Evolutionary conservation across 1,140 invertebrate species (phyloP).

Genomic region (Mactra quadrangularis): DNA sequence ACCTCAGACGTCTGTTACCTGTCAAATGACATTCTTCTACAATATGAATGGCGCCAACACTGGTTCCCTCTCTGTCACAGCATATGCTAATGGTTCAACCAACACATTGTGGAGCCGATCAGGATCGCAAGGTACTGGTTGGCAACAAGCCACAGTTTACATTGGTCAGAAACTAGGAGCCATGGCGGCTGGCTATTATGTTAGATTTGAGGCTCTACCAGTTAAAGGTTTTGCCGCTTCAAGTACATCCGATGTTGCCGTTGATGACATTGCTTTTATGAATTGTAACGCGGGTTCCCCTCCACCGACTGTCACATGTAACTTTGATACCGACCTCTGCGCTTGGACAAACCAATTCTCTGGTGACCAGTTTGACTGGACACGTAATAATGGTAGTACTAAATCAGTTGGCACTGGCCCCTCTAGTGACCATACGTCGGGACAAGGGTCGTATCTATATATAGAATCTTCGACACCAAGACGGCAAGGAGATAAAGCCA

Average conservation of each 20-base stretch:
- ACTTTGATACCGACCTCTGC: slow-evolving; percentile 74
- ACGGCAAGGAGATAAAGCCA: slow-evolving; percentile 87
- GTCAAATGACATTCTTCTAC: slow-evolving; percentile 86
- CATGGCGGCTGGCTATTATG: slow-evolving; percentile 46
- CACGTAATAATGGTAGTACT: slow-evolving; percentile 65
- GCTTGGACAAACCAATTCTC: slow-evolving; percentile 67
- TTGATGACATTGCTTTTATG: slow-evolving; percentile 78
- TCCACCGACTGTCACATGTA: slow-evolving; percentile 67
- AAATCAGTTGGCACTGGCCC: slow-evolving; percentile 73
- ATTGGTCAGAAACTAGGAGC: slow-evolving; percentile 69
- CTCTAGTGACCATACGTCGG: slow-evolving; percentile 72
- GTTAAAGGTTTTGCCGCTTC: slow-evolving; percentile 60
- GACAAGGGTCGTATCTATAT: slow-evolving; percentile 70
- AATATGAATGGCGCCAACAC: slow-evolving; percentile 88
- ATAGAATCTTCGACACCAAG: slow-evolving; percentile 76
- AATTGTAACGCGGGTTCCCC: slow-evolving; percentile 69
- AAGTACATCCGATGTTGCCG: slow-evolving; percentile 66
- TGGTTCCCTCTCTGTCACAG: slow-evolving; percentile 67
- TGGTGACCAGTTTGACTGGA: slow-evolving; percentile 81
- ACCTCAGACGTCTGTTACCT: slow-evolving; percentile 69
- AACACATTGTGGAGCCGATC: slow-evolving; percentile 47
- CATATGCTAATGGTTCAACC: slow-evolving; percentile 64
- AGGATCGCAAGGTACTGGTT: slow-evolving; percentile 59
- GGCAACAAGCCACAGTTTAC: slow-evolving; percentile 69
- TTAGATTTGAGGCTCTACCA: slow-evolving; percentile 67